Percentiles rank a stretch among this genome's conserved stretches.
phyloP scores from a whole-genome alignment of 2,888 invertebrate genomes.

The Phaedon cochleariae region DNA sequence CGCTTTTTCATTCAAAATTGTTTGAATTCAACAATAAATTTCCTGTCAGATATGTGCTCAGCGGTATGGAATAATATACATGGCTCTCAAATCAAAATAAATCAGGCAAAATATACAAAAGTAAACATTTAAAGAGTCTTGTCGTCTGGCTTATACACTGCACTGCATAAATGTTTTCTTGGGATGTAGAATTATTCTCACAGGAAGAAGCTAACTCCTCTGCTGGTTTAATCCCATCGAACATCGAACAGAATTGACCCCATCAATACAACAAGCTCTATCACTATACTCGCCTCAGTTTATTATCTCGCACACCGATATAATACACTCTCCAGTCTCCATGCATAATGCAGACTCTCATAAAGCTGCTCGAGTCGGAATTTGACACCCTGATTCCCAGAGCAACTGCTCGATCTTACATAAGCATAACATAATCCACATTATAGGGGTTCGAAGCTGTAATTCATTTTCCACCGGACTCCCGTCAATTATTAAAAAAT shows the following conservation, averaged over 20 bases:
- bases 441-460: constrained; percentile 55
- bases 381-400: constrained; percentile 55
- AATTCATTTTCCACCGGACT: constrained; percentile 66
- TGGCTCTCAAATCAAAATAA: too few relatives aligned
- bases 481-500: constrained; percentile 67
- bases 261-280: not conserved
- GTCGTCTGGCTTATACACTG: too few relatives aligned
- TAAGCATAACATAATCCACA: constrained; percentile 56
- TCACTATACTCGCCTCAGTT: not conserved
- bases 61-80: too few relatives aligned
- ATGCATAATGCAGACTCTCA: constrained; percentile 51
- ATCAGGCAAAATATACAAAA: too few relatives aligned
- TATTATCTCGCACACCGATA: too few relatives aligned
- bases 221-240: not conserved
- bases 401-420: constrained; percentile 55
- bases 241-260: not conserved
- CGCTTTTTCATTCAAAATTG: too few relatives aligned
- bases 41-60: too few relatives aligned
- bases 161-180: too few relatives aligned
- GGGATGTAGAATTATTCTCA: too few relatives aligned
- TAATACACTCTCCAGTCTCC: constrained; percentile 11
- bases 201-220: too few relatives aligned
- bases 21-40: too few relatives aligned
- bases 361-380: constrained; percentile 50
- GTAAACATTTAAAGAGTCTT: too few relatives aligned